Base-by-base conservation (phyloP, 2,888 invertebrate genomes). In the Anoplius nigerrimus region DNA sequence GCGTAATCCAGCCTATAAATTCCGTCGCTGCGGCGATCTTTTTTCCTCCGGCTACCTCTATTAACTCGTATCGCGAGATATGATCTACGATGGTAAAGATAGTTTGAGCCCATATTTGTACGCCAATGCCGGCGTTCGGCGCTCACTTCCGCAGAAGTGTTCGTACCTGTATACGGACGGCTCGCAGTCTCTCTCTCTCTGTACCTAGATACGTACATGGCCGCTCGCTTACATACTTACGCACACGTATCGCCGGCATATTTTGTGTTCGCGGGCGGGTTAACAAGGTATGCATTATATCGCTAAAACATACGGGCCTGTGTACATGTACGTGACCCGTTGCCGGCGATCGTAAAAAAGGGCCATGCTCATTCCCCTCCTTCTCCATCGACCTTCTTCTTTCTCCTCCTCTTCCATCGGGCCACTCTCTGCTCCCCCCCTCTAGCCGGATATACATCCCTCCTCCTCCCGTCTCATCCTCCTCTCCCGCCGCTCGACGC, bases 271-370 rank as follows among this genome's bases (percentile, higher is more conserved):
- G 48, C 64, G 60, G 20, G 54, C 54, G 21, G 78, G 77, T 79
- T 84, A 84, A 84, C 80, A 79, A 79, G 74, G 68, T 74, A 66
- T 53, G 67, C 73, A 71, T 76, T 79, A 78, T 77, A 74, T 78
- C 65, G 69, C 57, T 55, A 72, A 74, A 80, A 69, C 67, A 73
- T 64, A 68, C 71, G 62, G 27, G 5, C 54, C 24, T 65, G 67
- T 64, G 66, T 60, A 68, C 59, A 69, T 22, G 72, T 62, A 65
- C 72, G 72, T 71, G 75, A 78, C 66, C 66, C 71, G 68, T 66
- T 62, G 57, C 67, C 62, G 51, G 64, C 71, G 81, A 80, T 85
- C 84, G 79, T 86, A 86, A 86, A 86, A 83, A 73, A 72, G 61
- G 59, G 61, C 69, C 45, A 61, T 72, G 60, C 65, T 67, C 69